Evolutionary conservation across 1,140 invertebrate genomes (phyloP), one percentile per base, ranked within the genome.

Genomic region (Pantala flavescens): DNA sequence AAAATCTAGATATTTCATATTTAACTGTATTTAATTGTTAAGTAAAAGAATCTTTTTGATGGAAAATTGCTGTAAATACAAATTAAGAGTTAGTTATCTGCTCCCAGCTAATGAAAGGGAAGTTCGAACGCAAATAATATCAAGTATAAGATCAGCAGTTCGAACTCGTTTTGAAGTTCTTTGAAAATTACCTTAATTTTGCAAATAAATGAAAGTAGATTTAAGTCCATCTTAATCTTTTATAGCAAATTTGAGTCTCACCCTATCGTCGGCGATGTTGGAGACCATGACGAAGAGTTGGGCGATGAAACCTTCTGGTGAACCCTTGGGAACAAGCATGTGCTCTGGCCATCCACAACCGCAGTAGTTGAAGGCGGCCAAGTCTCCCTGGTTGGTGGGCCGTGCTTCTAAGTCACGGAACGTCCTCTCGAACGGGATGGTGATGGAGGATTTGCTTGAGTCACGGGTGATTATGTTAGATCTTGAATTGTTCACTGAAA

Each of bases 291-390:
- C 88, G 81, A 94, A 95, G 5, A 95, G 80, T 74, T 92, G 87
- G 79, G 89, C 88, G 0, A 83, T 81, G 79, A 88, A 88, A 23
- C 93, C 93, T 75, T 87, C 85, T 2, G 84, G 80, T 3, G 82
- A 88, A 24, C 93, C 93, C 81, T 90, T 91, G 0, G 93, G 90
- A 24, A 93, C 80, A 0, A 95, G 84, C 89, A 95, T 88, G 80
- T 95, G 92, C 71, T 93, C 88, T 0, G 93, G 93, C 92, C 92
- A 94, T 71, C 93, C 93, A 80, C 93, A 95, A 43, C 93, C 92
- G 81, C 93, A 94, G 85, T 91, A 92, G 80, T 91, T 90, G 82
- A 89, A 91, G 78, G 87, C 84, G 0, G 85, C 84, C 80, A 80
- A 72, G 74, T 80, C 78, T 24, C 78, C 23, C 16, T 72, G 23